phyloP scores from a whole-genome alignment of 1,140 invertebrate species.

The Drosophila leontia region DNA sequence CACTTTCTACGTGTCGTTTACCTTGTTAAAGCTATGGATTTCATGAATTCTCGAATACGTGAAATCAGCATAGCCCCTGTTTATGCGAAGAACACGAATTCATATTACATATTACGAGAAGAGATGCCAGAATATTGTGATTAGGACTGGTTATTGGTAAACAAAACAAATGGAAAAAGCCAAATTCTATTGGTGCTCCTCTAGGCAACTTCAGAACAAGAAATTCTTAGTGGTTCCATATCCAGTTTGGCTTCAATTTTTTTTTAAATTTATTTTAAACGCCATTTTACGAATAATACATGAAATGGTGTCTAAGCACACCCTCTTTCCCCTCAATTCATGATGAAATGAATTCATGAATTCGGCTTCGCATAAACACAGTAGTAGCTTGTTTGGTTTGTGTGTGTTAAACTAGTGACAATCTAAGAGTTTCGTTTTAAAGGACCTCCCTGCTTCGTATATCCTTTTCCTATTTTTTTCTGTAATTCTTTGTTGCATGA shows the following conservation, averaged over 20 bases:
- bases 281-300: neutral
- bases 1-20: slow-evolving; percentile 32
- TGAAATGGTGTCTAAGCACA: neutral
- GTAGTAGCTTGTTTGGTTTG: slow-evolving; percentile 40
- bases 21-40: neutral
- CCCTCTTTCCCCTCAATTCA: neutral
- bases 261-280: neutral
- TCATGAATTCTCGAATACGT: neutral
- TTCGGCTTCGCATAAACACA: neutral
- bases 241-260: neutral
- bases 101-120: neutral
- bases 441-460: neutral
- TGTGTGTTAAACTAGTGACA: slow-evolving; percentile 30
- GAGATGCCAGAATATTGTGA: neutral
- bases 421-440: neutral
- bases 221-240: no score
- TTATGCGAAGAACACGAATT: neutral
- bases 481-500: slow-evolving; percentile 33
- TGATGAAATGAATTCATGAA: neutral
- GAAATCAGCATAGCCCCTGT: neutral
- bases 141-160: neutral
- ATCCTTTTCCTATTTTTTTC: neutral
- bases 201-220: no score
- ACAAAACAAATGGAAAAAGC: neutral
- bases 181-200: no score